Conservation (phyloP, 2,888 invertebrate genomes). For the Carabus problematicus region DNA sequence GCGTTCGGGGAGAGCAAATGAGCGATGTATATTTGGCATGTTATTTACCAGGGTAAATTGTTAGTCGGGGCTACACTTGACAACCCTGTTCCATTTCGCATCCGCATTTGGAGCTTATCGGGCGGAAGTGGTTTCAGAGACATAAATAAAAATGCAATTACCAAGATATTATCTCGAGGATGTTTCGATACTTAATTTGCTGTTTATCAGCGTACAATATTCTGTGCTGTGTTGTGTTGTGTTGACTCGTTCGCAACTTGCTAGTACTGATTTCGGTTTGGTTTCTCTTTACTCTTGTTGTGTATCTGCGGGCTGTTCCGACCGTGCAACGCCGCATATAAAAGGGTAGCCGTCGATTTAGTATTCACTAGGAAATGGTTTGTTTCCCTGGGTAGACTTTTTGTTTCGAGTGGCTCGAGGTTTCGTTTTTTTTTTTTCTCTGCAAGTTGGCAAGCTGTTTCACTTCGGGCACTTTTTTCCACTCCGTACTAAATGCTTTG, state of each 20-base stretch:
- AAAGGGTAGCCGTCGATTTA: slow-evolving; percentile 25
- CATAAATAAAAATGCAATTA: slow-evolving; percentile 55
- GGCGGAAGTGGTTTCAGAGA: slow-evolving; percentile 41
- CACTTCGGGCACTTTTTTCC: slow-evolving; percentile 37
- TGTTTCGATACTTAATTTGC: slow-evolving; percentile 49
- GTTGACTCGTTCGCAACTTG: not conserved
- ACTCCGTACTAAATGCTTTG: slow-evolving; percentile 33
- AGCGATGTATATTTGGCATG: too few species aligned
- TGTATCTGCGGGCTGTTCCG: slow-evolving; percentile 3
- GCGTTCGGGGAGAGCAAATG: too few species aligned
- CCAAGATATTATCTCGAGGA: slow-evolving; percentile 53
- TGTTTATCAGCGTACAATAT: slow-evolving; percentile 38
- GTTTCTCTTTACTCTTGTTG: slow-evolving; percentile 1
- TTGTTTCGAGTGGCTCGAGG: slow-evolving; percentile 41
- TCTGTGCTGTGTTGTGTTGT: slow-evolving; percentile 4
- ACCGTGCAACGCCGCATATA: slow-evolving; percentile 16
- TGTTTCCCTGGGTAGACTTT: slow-evolving; percentile 24
- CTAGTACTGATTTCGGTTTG: not conserved
- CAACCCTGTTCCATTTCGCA: slow-evolving; percentile 21
- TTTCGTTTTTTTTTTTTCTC: slow-evolving; percentile 31
- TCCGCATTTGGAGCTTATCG: slow-evolving; percentile 13
- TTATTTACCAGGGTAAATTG: too few species aligned
- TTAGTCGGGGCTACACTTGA: slow-evolving; percentile 2
- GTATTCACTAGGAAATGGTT: slow-evolving; percentile 36
- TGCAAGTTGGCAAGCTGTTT: slow-evolving; percentile 43